These are phyloP conservation scores for Lathamus discolor DNA, from an alignment of 2,113 vertebrate species.

Conservation along the genomic window DNA sequence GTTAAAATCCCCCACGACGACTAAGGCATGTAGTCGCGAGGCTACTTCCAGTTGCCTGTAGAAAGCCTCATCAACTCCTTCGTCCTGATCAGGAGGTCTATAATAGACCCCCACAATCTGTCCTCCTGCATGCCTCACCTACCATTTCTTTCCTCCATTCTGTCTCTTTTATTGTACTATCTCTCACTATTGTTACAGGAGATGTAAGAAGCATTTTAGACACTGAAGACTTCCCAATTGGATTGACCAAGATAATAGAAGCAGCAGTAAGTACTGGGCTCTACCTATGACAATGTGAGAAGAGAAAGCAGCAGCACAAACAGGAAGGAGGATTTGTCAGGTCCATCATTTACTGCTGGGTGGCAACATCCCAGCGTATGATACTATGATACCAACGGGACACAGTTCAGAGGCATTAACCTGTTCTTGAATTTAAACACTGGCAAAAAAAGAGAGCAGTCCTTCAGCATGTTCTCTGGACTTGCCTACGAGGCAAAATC, in stretches of 20 bases:
- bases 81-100: too few species aligned
- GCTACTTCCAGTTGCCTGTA: too few species aligned
- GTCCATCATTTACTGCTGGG: not conserved
- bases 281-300: not conserved
- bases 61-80: too few species aligned
- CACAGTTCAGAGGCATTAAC: not conserved
- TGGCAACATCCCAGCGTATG: accelerated
- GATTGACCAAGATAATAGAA: not conserved
- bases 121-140: not conserved
- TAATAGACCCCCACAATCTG: too few species aligned
- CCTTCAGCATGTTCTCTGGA: not conserved
- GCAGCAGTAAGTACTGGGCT: not conserved
- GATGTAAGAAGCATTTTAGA: not conserved
- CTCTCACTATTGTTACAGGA: not conserved
- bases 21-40: too few species aligned
- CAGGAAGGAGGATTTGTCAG: not conserved
- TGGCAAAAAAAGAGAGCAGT: not conserved
- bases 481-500: not conserved
- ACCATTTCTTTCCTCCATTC: not conserved
- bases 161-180: not conserved
- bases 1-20: too few species aligned
- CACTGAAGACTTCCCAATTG: not conserved
- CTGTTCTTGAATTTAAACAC: not conserved
- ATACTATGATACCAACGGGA: not conserved
- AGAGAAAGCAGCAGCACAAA: not conserved